phyloP scores from a whole-genome alignment of 2,797 vertebrate genomes.

The Buphagus erythrorhynchus region DNA sequence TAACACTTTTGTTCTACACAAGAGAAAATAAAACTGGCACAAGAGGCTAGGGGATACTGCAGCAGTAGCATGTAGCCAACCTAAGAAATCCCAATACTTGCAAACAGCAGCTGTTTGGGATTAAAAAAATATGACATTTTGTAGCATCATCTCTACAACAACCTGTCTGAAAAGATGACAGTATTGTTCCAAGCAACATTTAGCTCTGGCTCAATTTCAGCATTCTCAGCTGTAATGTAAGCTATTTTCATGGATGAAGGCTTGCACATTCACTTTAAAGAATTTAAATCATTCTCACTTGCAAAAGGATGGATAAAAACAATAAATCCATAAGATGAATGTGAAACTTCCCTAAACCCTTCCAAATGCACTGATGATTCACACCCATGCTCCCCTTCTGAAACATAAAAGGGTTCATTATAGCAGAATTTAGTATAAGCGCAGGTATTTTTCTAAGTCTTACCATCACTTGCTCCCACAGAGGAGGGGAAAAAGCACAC shows the following conservation, averaged over 20 bases:
- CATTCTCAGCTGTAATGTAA: neutral
- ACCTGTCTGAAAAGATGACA: neutral
- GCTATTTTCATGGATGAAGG: neutral
- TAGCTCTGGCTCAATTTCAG: neutral
- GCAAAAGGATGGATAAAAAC: neutral
- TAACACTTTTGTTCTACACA: neutral
- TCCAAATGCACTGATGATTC: neutral
- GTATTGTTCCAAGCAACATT: neutral
- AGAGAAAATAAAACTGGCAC: constrained; percentile 47
- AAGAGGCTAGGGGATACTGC: constrained; percentile 51
- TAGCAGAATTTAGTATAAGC: neutral
- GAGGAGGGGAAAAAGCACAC: rapidly evolving
- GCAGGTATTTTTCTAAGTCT: neutral
- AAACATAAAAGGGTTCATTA: neutral
- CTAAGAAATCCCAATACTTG: neutral
- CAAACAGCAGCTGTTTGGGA: neutral
- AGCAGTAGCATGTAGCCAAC: neutral
- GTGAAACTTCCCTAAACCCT: neutral
- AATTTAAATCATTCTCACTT: neutral
- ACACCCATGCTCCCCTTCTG: neutral
- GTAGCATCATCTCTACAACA: neutral
- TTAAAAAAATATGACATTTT: neutral
- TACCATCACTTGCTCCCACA: neutral
- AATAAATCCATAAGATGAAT: rapidly evolving
- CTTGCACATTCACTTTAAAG: neutral